Conservation (phyloP, 2,888 invertebrate genomes). For the Lithosia quadra region DNA sequence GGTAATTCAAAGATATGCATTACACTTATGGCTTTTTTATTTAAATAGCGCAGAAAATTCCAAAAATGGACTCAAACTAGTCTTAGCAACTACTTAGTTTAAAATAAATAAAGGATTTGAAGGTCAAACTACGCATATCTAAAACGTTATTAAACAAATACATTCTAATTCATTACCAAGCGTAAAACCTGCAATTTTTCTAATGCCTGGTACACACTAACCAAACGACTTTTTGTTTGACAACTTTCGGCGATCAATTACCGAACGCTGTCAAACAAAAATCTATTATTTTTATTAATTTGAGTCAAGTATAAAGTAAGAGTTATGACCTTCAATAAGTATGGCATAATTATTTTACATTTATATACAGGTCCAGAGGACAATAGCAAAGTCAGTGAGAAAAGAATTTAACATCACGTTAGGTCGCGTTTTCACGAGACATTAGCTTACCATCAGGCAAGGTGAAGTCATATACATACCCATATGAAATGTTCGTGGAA, state of each 20-base stretch:
- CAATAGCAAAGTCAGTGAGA: too few relatives aligned
- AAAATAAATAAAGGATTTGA: not conserved
- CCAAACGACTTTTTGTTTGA: not conserved
- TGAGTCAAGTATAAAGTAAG: not conserved
- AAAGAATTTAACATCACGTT: too few relatives aligned
- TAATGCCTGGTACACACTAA: not conserved
- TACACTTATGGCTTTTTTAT: not conserved
- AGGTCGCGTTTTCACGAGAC: too few relatives aligned
- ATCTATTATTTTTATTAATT: not conserved
- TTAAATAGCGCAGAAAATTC: not conserved
- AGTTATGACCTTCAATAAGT: too few relatives aligned
- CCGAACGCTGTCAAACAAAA: not conserved
- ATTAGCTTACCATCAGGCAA: too few relatives aligned
- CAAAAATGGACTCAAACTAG: not conserved
- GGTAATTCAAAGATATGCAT: not conserved
- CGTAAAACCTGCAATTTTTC: conserved; percentile 3
- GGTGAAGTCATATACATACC: too few relatives aligned
- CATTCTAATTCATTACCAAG: not conserved
- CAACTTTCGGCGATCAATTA: not conserved
- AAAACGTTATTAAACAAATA: not conserved
- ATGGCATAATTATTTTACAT: too few relatives aligned
- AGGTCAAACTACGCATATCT: conserved; percentile 1
- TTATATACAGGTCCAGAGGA: too few relatives aligned
- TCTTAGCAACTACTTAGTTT: not conserved
- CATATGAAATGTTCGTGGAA: too few relatives aligned